Percentiles rank a stretch among this genome's conserved stretches.
These are phyloP conservation scores for Caenorhabditis sp. DNA, from an alignment of 2,888 invertebrate genomes.

Conservation along the genomic window DNA sequence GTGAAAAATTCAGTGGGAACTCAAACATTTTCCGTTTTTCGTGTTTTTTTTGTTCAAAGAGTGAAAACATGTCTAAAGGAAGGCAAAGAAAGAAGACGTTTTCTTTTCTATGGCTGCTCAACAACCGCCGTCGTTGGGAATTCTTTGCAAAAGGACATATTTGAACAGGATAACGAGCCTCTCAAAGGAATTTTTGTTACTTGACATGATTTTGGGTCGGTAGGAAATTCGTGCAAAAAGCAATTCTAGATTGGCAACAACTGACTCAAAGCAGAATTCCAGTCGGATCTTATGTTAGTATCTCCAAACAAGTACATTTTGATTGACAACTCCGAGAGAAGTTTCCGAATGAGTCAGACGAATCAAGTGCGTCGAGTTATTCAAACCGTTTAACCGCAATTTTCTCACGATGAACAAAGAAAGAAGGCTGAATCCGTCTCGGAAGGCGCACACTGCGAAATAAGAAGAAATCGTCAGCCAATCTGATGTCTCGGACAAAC, in stretches of 20 bases:
- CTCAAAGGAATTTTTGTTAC: conserved; percentile 28
- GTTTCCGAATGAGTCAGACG: not conserved
- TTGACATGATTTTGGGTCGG: conserved; percentile 12
- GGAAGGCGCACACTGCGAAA: conserved; percentile 14
- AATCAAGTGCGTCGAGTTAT: conserved; percentile 1
- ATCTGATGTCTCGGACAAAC: conserved; percentile 45
- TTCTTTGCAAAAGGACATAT: conserved; percentile 59
- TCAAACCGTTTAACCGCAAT: not conserved
- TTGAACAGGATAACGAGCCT: conserved; percentile 40
- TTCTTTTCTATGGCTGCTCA: conserved; percentile 51
- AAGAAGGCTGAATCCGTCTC: conserved; percentile 37
- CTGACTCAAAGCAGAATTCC: conserved; percentile 1
- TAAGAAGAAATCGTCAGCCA: conserved; percentile 47
- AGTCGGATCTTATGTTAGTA: not conserved
- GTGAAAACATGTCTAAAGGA: conserved; percentile 44
- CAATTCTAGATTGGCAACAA: conserved; percentile 5
- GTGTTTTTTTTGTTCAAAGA: conserved; percentile 47
- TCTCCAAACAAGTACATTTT: conserved; percentile 18
- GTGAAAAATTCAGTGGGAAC: conserved; percentile 40
- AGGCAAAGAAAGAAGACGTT: conserved; percentile 46
- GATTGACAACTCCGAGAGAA: conserved; percentile 10
- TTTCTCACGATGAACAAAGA: conserved; percentile 21
- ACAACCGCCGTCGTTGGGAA: conserved; percentile 52
- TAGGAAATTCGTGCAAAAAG: not conserved
- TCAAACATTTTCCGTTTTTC: conserved; percentile 38